Evolutionary conservation across 1,140 invertebrate species (phyloP).

Genomic region (Cyrtorhinus lividipennis): DNA sequence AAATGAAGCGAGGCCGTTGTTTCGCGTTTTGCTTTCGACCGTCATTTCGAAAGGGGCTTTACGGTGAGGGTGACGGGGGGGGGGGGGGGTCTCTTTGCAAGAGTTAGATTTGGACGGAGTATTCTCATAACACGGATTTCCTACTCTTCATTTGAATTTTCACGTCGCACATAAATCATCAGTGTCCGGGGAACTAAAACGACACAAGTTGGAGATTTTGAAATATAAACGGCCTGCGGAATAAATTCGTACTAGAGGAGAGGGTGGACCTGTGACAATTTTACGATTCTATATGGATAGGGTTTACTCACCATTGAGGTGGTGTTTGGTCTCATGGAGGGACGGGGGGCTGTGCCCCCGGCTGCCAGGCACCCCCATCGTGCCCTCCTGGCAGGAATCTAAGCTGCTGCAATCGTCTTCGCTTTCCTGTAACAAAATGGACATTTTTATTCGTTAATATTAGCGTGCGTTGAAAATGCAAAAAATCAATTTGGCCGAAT

Average conservation of each 20-base stretch:
- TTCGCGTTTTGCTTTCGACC: not conserved
- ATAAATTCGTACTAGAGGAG: no score
- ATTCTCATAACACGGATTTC: no score
- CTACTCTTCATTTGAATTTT: not conserved
- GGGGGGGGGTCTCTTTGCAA: no score
- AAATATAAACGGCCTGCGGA: no score
- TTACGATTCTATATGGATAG: no score
- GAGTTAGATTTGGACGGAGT: no score
- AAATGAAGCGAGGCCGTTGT: slow-evolving; percentile 4
- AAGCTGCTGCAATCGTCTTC: slow-evolving; percentile 22
- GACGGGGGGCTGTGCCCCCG: slow-evolving; percentile 19
- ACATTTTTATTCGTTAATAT: not conserved
- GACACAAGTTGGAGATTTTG: no score
- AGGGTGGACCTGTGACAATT: no score
- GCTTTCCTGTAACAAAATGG: slow-evolving; percentile 20
- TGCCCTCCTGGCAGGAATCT: slow-evolving; percentile 12
- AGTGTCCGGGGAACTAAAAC: no score
- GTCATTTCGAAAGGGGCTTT: not conserved
- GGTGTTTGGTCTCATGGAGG: slow-evolving; percentile 1
- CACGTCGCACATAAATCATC: no score
- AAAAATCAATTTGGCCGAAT: no score
- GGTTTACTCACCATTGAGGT: slow-evolving; percentile 16
- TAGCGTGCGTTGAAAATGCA: no score
- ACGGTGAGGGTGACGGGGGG: not conserved
- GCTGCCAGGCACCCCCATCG: slow-evolving; percentile 13